Evolutionary conservation across 2,113 vertebrate genomes (phyloP).

Genomic region (Xenus cinereus): DNA sequence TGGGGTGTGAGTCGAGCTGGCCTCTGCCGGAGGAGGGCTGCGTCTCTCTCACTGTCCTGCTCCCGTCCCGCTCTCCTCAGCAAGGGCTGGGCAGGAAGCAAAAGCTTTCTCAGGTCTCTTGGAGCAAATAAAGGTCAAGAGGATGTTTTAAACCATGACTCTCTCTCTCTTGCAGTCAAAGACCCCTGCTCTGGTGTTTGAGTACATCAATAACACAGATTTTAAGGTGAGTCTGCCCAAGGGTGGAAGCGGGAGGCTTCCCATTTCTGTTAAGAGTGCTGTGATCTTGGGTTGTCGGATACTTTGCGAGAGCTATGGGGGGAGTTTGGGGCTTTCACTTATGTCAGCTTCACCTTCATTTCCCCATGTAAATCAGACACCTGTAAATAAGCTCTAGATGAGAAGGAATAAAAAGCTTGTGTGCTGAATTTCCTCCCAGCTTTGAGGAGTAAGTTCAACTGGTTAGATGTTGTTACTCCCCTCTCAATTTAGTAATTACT

Average conservation of each 20-base stretch:
- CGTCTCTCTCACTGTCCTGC: not conserved
- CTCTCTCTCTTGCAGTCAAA: slow-evolving; percentile 85
- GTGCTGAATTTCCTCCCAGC: not conserved
- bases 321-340: not conserved
- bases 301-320: not conserved
- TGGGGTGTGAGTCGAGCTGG: fast-evolving
- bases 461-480: not conserved
- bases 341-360: not conserved
- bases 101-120: not conserved
- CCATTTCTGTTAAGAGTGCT: not conserved
- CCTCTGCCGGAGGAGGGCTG: not conserved
- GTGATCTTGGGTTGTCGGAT: not conserved
- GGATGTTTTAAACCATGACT: not conserved
- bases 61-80: not conserved
- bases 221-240: slow-evolving; percentile 88
- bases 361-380: not conserved
- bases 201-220: slow-evolving; percentile 99
- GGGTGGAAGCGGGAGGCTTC: not conserved
- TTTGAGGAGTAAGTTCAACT: not conserved
- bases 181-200: slow-evolving; percentile 98
- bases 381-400: not conserved
- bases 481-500: slow-evolving; percentile 7
- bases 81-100: not conserved
- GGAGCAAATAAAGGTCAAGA: not conserved
- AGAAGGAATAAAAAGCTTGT: not conserved